Conservation (phyloP, 1,140 invertebrate species). For the Epicauta chinensis region DNA sequence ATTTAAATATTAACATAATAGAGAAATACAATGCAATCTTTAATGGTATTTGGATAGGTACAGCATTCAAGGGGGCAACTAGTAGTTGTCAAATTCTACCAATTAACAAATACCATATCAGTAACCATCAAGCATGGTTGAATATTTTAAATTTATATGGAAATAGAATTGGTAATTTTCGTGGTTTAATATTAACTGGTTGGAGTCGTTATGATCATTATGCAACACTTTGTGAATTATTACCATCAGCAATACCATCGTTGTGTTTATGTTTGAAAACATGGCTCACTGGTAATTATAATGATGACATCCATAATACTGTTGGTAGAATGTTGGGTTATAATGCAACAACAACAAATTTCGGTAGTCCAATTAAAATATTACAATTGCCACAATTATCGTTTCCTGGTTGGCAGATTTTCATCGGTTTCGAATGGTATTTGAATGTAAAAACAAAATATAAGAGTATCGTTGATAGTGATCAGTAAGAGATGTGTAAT, state of each 20-base stretch:
- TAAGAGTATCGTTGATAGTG: conserved; percentile 50
- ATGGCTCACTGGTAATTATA: conserved; percentile 48
- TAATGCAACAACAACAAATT: conserved; percentile 40
- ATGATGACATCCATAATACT: conserved; percentile 42
- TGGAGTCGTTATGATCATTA: conserved; percentile 87
- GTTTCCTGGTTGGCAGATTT: conserved; percentile 57
- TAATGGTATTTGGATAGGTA: conserved; percentile 77
- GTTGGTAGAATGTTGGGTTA: conserved; percentile 48
- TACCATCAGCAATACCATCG: conserved; percentile 70
- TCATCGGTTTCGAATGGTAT: conserved; percentile 53
- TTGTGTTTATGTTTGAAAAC: conserved; percentile 54
- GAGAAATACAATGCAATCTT: conserved; percentile 76
- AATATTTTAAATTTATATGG: conserved; percentile 47
- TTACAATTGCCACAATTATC: conserved; percentile 47
- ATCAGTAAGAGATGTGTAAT: conserved; percentile 59
- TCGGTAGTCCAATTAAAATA: conserved; percentile 34
- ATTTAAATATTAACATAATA: conserved; percentile 52
- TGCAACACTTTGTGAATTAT: conserved; percentile 78
- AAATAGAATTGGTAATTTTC: conserved; percentile 50
- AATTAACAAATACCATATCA: conserved; percentile 55
- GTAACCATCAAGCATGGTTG: conserved; percentile 64
- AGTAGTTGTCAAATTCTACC: conserved; percentile 45
- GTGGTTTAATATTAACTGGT: conserved; percentile 61
- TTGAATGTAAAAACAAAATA: conserved; percentile 50
- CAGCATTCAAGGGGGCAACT: conserved; percentile 80